A percentile compares a stretch with the other conserved stretches of the same genome.
phyloP scores from a whole-genome alignment of 2,797 vertebrate genomes.

The Typhlichthys eigenmanni region DNA sequence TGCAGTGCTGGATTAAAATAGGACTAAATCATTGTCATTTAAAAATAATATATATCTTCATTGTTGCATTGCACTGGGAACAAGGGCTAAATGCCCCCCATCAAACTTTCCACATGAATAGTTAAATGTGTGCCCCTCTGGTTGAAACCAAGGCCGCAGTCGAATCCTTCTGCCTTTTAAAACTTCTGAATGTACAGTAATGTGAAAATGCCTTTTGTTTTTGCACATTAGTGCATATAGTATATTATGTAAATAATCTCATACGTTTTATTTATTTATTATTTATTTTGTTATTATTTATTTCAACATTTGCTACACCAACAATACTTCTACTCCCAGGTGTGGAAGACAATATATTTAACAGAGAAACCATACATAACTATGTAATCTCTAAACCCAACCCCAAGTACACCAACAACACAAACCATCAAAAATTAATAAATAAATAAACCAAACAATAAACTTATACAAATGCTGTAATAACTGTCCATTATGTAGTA shows the following conservation, averaged over 20 bases:
- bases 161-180: constrained; percentile 30
- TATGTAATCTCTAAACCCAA: no score
- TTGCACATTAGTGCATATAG: background rate
- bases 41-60: constrained; percentile 56
- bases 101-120: constrained; percentile 77
- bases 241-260: background rate
- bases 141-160: constrained; percentile 55
- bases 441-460: no score
- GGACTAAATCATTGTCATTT: constrained; percentile 71
- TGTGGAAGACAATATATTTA: no score
- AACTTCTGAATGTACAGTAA: constrained; percentile 14
- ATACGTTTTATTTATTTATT: no score
- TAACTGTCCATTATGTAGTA: constrained; percentile 26
- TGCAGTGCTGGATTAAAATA: constrained; percentile 84
- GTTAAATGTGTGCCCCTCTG: constrained; percentile 72
- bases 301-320: no score
- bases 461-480: constrained; percentile 3
- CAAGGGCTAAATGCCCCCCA: constrained; percentile 60
- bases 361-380: no score
- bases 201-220: background rate
- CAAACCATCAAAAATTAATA: no score
- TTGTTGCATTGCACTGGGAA: constrained; percentile 70
- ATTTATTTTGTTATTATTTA: no score
- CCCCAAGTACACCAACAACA: no score
- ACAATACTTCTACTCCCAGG: no score